Conservation (phyloP, 2,113 vertebrate genomes). For the Mus spicilegus region DNA sequence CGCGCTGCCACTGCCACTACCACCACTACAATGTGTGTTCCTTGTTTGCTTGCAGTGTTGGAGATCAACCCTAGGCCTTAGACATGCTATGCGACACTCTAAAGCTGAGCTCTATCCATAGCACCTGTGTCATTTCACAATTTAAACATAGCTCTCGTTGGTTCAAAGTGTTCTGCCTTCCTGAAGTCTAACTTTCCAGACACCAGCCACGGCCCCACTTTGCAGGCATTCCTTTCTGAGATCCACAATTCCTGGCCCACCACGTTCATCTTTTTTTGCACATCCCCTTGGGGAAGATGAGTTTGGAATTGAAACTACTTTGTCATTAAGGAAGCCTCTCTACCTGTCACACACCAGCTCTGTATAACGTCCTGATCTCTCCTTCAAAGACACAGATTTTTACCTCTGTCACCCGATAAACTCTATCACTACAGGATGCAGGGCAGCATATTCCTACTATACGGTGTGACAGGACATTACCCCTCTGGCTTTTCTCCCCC, state of each 20-base stretch:
- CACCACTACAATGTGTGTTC: neutral
- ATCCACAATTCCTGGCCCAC: neutral
- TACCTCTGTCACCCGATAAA: neutral
- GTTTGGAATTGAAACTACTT: neutral
- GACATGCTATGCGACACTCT: neutral
- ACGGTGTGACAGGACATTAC: neutral
- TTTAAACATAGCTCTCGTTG: neutral
- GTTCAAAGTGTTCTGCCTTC: neutral
- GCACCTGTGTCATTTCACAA: neutral
- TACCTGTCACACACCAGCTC: too few relatives aligned
- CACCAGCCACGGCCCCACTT: neutral
- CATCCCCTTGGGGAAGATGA: neutral
- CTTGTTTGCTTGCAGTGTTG: neutral
- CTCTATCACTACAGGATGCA: too few relatives aligned
- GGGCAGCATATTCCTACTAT: neutral
- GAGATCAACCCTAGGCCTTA: neutral
- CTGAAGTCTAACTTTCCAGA: neutral
- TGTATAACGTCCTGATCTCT: neutral
- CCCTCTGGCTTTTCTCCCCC: neutral
- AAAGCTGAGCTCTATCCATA: neutral
- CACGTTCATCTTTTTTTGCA: neutral
- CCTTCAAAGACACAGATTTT: neutral
- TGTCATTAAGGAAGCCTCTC: neutral
- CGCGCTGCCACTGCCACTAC: accelerated
- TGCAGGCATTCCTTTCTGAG: neutral